Base-by-base conservation (phyloP, 1,140 invertebrate species). In the Drosophila pallidifrons region DNA sequence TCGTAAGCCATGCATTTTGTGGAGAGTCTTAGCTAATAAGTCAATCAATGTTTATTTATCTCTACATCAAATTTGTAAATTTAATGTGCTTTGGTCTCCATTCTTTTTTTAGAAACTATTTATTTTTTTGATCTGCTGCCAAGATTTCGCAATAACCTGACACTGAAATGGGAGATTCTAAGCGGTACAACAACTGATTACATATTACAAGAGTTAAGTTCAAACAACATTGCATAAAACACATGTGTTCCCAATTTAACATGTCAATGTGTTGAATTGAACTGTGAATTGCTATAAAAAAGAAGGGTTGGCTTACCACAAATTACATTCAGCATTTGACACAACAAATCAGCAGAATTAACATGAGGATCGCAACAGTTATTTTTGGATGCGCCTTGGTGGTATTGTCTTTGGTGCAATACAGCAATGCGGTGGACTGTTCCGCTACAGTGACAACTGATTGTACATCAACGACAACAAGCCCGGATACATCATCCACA, bases 241-340 rank as follows among this genome's bases (percentile, higher is more conserved):
- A 69, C 58, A 45, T 69, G 67, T 69, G 57, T 52, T 11, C 58
- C n/a, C 57, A 68, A 45, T 69, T 52, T 3, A 43, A 16, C 54
- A 28, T 35, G 16, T 32, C 10, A 3, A 11, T 51, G 5, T 51
- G 25, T 2, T 10, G 32, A 25, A 63, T 20, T 47, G 4, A 43
- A 43, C 41, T 38, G 11, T 4, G 35, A 61, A 69, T 52, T 10
- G 51, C 11, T 70, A 70, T 70, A 70, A 64, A 70, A 70, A 55
- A 35, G 68, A 46, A 15, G 16, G 1, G 30, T 11, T 8, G 5
- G 8, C 4, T 8, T n/a, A 7, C 11, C 15, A 16, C 41, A 35
- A 38, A 7, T 5, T 55, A 55, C 32, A 55, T 25, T 28, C 15
- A 35, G 6, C 52, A 61, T 54, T 61, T 15, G 11, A 57, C 10